phyloP scores from a whole-genome alignment of 2,113 vertebrate species.

The Isichthys henryi region DNA sequence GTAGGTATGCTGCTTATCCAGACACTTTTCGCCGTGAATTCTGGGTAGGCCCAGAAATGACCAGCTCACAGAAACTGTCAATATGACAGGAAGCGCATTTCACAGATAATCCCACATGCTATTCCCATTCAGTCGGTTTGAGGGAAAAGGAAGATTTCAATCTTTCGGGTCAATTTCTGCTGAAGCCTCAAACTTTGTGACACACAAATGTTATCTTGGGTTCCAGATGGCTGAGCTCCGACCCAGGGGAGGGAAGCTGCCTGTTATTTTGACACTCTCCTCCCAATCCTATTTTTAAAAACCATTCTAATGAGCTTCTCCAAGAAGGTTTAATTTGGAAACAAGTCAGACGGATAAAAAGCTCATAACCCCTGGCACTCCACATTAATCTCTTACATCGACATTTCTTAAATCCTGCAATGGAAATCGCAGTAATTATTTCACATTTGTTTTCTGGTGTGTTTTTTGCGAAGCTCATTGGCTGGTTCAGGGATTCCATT shows the following conservation, averaged over 20 bases:
- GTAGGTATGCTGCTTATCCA: not conserved
- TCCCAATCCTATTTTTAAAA: not conserved
- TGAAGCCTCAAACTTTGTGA: not conserved
- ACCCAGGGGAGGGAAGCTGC: not conserved
- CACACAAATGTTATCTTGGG: not conserved
- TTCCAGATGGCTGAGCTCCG: not conserved
- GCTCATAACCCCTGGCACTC: not conserved
- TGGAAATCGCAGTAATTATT: not conserved
- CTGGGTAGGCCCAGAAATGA: not conserved
- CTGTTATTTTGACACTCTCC: not conserved
- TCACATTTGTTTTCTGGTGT: not conserved
- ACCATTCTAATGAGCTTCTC: not conserved
- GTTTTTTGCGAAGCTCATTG: not conserved
- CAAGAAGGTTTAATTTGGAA: not conserved
- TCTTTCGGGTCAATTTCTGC: conserved; percentile 11
- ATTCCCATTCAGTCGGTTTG: conserved; percentile 1
- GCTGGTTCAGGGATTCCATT: not conserved
- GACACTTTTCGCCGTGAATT: not conserved
- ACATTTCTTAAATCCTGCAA: not conserved
- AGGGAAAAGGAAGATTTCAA: not conserved
- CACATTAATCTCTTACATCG: not conserved
- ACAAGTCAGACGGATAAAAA: not conserved
- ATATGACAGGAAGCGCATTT: not conserved
- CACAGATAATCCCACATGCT: not conserved
- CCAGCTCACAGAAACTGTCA: not conserved